Conservation (phyloP, 2,797 vertebrate species). For the Leptodactylus fallax region DNA sequence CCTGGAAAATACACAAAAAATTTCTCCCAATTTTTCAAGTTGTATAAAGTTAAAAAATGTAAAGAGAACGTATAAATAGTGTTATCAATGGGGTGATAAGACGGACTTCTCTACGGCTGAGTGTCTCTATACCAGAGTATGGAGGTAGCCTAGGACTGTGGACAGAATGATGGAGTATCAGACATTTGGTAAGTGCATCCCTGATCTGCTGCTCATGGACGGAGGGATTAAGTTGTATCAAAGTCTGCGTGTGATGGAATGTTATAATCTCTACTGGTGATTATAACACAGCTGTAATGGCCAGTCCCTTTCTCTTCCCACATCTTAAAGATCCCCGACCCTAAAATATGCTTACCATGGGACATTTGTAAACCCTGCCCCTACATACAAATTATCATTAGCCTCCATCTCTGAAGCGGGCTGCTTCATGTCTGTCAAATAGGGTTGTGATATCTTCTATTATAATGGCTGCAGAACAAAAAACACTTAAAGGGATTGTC, state of each 20-base stretch:
- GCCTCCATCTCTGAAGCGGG: too few species aligned
- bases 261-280: slow-evolving; percentile 36
- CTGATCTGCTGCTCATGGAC: slow-evolving; percentile 12
- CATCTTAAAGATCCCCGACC: not conserved
- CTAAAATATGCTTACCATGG: too few species aligned
- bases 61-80: not conserved
- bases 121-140: not conserved
- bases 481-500: too few species aligned
- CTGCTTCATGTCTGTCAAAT: too few species aligned
- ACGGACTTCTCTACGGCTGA: not conserved
- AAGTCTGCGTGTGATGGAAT: slow-evolving; percentile 33
- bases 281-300: slow-evolving; percentile 10
- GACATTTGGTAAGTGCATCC: slow-evolving; percentile 26
- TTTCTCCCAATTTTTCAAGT: not conserved
- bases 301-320: not conserved
- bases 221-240: slow-evolving; percentile 48
- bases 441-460: too few species aligned
- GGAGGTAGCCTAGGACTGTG: not conserved
- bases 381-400: too few species aligned
- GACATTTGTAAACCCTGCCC: too few species aligned
- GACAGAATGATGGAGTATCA: slow-evolving; percentile 50
- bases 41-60: not conserved
- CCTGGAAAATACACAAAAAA: not conserved
- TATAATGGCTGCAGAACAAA: too few species aligned
- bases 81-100: not conserved